These are phyloP conservation scores for Drosophila sp. DNA, from an alignment of 1,140 invertebrate genomes.

Conservation along the genomic window DNA sequence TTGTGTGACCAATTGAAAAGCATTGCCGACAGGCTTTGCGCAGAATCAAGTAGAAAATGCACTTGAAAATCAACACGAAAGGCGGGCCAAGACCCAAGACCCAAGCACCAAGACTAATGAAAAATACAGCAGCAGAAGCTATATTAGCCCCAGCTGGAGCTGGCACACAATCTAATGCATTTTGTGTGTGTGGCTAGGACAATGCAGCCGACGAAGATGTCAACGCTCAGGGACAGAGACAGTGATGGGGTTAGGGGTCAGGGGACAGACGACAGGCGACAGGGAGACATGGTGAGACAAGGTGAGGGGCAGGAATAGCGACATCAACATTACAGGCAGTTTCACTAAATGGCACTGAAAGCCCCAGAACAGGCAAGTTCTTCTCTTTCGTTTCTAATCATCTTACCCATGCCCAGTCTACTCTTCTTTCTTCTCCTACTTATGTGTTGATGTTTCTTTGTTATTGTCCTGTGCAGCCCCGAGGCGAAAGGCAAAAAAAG, in stretches of 20 bases:
- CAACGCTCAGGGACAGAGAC: conserved; percentile 37
- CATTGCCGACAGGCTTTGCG: conserved; percentile 34
- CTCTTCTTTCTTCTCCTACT: conserved; percentile 15
- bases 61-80: conserved; percentile 68
- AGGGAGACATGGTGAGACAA: not conserved
- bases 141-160: conserved; percentile 51
- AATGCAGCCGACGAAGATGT: conserved; percentile 54
- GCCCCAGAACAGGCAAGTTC: conserved; percentile 11
- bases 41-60: conserved; percentile 70
- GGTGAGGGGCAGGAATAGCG: not conserved
- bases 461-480: conserved; percentile 47
- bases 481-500: conserved; percentile 33
- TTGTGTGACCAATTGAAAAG: conserved; percentile 50
- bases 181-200: conserved; percentile 49
- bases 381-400: not conserved
- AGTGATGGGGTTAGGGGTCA: conserved; percentile 8
- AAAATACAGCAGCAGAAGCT: conserved; percentile 55
- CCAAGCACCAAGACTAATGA: conserved; percentile 63
- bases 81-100: conserved; percentile 46
- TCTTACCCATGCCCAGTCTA: not conserved
- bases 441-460: conserved; percentile 45
- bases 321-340: conserved; percentile 71
- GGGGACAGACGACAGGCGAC: no score
- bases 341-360: conserved; percentile 76
- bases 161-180: conserved; percentile 63